Percentiles rank a stretch among this genome's conserved stretches.
phyloP scores from a whole-genome alignment of 92 coral and sea anemone genomes.

The Ricordea florida region DNA sequence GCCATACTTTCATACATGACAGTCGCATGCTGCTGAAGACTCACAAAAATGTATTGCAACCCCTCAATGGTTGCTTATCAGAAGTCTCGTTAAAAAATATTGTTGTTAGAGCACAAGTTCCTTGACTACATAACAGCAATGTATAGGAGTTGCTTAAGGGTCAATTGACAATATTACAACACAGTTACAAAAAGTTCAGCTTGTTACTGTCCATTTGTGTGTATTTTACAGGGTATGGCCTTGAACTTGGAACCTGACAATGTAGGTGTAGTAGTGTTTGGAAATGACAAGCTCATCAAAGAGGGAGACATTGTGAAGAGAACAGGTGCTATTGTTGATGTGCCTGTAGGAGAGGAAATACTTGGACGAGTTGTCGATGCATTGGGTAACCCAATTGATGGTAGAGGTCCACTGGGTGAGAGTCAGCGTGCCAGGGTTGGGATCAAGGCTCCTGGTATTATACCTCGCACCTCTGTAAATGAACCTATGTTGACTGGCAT shows the following conservation, averaged over 20 bases:
- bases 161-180: no score
- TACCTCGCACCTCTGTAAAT: constrained; percentile 97
- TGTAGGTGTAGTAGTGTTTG: constrained; percentile 99
- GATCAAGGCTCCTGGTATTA: constrained; percentile 97
- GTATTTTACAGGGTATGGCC: constrained; percentile 88
- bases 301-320: constrained; percentile 99
- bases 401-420: constrained; percentile 80
- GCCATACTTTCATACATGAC: no score
- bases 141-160: no score
- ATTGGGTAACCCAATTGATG: constrained; percentile 97
- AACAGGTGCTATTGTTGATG: constrained; percentile 99
- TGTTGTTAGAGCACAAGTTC: no score
- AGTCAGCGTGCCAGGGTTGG: constrained; percentile 88
- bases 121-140: no score
- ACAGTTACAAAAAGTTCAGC: no score
- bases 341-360: constrained; percentile 93
- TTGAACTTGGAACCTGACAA: constrained; percentile 99
- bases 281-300: constrained; percentile 98
- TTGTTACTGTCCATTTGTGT: no score
- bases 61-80: no score
- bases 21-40: no score
- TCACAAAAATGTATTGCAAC: no score
- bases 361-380: constrained; percentile 99
- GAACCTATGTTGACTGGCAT: constrained; percentile 99
- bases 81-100: no score